Evolutionary conservation across 30 jellyfish, hydroid and myxozoan genomes (phyloP).

Genomic region (Sanderia malayensis): DNA sequence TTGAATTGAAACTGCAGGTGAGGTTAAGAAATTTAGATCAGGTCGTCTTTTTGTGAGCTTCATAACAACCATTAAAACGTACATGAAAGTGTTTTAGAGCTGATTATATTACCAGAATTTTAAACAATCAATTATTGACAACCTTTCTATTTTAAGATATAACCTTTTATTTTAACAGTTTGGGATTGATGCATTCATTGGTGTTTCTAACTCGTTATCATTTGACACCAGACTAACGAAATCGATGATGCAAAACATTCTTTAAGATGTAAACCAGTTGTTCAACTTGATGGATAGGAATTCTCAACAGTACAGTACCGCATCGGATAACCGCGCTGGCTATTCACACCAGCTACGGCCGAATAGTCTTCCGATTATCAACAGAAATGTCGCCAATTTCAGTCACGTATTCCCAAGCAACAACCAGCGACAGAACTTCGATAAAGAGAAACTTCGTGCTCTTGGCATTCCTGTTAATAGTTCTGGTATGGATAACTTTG

Average conservation of each 20-base stretch:
- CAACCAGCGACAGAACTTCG: not conserved
- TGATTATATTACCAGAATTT: too few relatives aligned
- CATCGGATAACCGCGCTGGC: not conserved
- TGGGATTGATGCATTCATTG: not conserved
- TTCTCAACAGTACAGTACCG: not conserved
- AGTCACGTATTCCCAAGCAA: not conserved
- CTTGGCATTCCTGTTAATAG: not conserved
- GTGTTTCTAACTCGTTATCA: not conserved
- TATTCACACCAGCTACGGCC: not conserved
- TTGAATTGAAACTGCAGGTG: too few relatives aligned
- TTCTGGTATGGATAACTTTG: not conserved
- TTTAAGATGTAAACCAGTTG: not conserved
- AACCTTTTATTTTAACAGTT: too few relatives aligned
- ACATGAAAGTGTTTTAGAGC: too few relatives aligned
- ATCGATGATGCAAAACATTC: not conserved
- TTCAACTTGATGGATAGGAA: slow-evolving; percentile 1
- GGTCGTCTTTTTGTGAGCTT: too few relatives aligned
- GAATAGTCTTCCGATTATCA: not conserved
- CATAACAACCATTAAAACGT: too few relatives aligned
- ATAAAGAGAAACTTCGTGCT: not conserved
- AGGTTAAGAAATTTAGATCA: too few relatives aligned
- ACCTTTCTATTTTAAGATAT: too few relatives aligned
- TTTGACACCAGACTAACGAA: not conserved
- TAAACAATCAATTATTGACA: too few relatives aligned
- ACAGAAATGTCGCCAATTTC: not conserved